A percentile compares a stretch with the other conserved stretches of the same genome.
phyloP scores from a whole-genome alignment of 2,113 vertebrate species.

The Anguilla japonica region DNA sequence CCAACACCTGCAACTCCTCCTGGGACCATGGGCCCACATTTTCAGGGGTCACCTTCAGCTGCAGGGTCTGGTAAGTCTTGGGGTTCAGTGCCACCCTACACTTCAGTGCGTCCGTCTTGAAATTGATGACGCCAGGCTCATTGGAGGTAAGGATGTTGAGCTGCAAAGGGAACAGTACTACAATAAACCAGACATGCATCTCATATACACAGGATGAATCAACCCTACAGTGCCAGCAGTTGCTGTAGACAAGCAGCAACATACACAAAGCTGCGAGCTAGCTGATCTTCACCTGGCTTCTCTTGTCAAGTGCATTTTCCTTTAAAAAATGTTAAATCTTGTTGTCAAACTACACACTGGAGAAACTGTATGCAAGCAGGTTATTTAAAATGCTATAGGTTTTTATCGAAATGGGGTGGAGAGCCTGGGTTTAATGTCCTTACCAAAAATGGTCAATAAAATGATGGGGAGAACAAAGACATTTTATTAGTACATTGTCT shows the following conservation, averaged over 20 bases:
- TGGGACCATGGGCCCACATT: conserved; percentile 94
- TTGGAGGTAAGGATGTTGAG: conserved; percentile 94
- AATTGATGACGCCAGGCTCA: conserved; percentile 98
- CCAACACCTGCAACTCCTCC: conserved; percentile 94
- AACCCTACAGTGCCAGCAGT: not conserved
- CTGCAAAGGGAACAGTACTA: conserved; percentile 57
- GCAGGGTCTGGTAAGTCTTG: conserved; percentile 95
- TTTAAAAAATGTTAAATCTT: too few relatives aligned
- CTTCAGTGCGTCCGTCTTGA: conserved; percentile 95
- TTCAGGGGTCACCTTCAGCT: conserved; percentile 97
- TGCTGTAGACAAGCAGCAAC: not conserved
- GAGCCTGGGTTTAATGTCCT: too few relatives aligned
- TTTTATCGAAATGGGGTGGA: too few relatives aligned
- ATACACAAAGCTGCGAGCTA: too few relatives aligned
- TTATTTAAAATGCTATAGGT: too few relatives aligned
- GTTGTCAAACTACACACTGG: too few relatives aligned
- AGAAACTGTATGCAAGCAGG: too few relatives aligned
- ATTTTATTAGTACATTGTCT: too few relatives aligned
- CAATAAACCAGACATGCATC: not conserved
- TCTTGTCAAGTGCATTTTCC: too few relatives aligned
- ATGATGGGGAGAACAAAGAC: too few relatives aligned
- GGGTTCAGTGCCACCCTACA: conserved; percentile 96
- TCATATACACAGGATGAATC: not conserved
- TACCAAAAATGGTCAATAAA: too few relatives aligned
- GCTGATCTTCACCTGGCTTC: too few relatives aligned